phyloP scores from a whole-genome alignment of 2,113 vertebrate species.

The Indicator indicator region DNA sequence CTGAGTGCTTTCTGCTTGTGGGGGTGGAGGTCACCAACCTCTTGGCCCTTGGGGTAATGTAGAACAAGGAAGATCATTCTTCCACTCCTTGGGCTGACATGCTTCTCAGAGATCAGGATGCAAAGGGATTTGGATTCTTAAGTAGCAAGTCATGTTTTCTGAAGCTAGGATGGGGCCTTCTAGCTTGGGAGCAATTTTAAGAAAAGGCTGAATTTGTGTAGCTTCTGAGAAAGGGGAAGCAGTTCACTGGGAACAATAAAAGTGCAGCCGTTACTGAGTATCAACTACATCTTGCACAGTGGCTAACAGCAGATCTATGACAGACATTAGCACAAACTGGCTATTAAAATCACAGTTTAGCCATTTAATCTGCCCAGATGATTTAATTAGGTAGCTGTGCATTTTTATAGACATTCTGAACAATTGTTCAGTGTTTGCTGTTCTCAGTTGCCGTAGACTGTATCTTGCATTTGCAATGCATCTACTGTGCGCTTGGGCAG shows the following conservation, averaged over 20 bases:
- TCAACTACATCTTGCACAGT: background rate
- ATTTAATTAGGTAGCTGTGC: background rate
- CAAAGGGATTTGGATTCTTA: constrained; percentile 40
- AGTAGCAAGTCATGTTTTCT: constrained; percentile 13
- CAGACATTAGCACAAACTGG: background rate
- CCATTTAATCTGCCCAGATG: background rate
- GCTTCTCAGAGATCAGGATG: background rate
- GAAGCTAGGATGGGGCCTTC: background rate
- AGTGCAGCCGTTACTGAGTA: background rate
- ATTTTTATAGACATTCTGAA: background rate
- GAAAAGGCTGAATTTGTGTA: background rate
- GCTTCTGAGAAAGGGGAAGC: background rate
- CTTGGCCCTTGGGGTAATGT: background rate
- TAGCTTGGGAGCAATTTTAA: background rate
- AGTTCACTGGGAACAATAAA: background rate
- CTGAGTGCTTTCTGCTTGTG: background rate
- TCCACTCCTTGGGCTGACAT: background rate
- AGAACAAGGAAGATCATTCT: constrained; percentile 51
- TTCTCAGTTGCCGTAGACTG: background rate
- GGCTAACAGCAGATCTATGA: background rate
- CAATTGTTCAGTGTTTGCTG: background rate
- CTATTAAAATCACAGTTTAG: background rate
- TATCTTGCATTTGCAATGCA: background rate
- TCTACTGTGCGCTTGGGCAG: background rate
- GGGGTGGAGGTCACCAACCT: background rate